Percentiles rank a stretch among this genome's conserved stretches.
These are phyloP conservation scores for Epinephelus lanceolatus DNA, from an alignment of 2,113 vertebrate genomes.

Conservation along the genomic window DNA sequence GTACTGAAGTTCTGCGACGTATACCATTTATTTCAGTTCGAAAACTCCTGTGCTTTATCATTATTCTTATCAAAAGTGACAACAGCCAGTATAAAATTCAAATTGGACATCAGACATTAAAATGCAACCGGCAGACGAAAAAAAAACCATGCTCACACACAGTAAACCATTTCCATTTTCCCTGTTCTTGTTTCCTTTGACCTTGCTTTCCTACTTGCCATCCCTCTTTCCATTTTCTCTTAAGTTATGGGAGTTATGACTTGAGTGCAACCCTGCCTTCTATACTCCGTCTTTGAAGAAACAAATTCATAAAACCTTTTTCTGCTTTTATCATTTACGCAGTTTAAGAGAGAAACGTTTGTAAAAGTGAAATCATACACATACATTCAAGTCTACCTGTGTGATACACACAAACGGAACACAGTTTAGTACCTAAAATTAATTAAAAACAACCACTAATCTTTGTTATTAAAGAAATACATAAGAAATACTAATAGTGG, in stretches of 20 bases:
- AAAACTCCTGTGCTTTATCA: not conserved
- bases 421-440: not conserved
- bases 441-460: not conserved
- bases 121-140: not conserved
- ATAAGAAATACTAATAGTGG: not conserved
- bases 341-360: not conserved
- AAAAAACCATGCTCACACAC: not conserved
- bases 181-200: constrained; percentile 30
- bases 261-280: constrained; percentile 10
- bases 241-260: not conserved
- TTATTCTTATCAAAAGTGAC: constrained; percentile 3
- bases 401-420: not conserved
- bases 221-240: not conserved
- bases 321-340: not conserved
- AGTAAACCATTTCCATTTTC: constrained; percentile 24
- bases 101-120: constrained; percentile 20
- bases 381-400: not conserved
- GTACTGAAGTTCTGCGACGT: not conserved
- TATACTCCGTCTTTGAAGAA: not conserved
- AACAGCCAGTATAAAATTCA: not conserved
- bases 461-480: not conserved
- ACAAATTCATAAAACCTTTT: not conserved
- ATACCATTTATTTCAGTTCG: not conserved
- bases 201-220: constrained; percentile 19
- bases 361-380: not conserved